Conservation (phyloP, 2,888 invertebrate genomes). For the Sthenelais limicola region DNA sequence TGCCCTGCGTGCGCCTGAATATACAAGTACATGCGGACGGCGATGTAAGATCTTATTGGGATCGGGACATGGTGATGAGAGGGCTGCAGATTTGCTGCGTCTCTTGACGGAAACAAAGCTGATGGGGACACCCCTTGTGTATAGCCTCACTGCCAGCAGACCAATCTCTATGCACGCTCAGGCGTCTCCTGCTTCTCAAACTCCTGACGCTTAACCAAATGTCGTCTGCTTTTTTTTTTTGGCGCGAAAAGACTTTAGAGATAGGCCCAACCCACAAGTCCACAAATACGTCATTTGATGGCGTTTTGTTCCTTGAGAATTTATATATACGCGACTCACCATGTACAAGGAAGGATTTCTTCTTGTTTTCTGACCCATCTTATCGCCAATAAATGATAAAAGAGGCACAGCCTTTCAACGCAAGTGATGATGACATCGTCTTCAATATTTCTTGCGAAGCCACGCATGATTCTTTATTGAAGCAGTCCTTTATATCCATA, state of each 20-base stretch:
- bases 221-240: slow-evolving; percentile 23
- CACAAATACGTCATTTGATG: too few relatives aligned
- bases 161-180: slow-evolving; percentile 38
- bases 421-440: too few relatives aligned
- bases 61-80: slow-evolving; percentile 22
- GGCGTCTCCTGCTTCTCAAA: slow-evolving; percentile 24
- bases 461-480: too few relatives aligned
- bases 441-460: too few relatives aligned
- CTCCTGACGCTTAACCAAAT: slow-evolving; percentile 14
- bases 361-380: too few relatives aligned
- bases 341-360: too few relatives aligned
- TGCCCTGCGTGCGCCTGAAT: slow-evolving; percentile 35
- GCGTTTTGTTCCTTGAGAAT: too few relatives aligned
- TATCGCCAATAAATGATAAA: too few relatives aligned
- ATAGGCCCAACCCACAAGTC: too few relatives aligned
- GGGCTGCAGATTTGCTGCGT: slow-evolving; percentile 27
- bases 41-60: slow-evolving; percentile 27
- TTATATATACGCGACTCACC: too few relatives aligned
- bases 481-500: too few relatives aligned
- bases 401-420: too few relatives aligned
- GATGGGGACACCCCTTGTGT: slow-evolving; percentile 33
- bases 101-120: slow-evolving; percentile 38
- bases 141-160: slow-evolving; percentile 15
- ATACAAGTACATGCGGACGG: slow-evolving; percentile 3
- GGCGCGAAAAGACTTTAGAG: slow-evolving; percentile 24